Base-by-base conservation (phyloP, 1,140 invertebrate species). In the Acromyrmex charruanus region DNA sequence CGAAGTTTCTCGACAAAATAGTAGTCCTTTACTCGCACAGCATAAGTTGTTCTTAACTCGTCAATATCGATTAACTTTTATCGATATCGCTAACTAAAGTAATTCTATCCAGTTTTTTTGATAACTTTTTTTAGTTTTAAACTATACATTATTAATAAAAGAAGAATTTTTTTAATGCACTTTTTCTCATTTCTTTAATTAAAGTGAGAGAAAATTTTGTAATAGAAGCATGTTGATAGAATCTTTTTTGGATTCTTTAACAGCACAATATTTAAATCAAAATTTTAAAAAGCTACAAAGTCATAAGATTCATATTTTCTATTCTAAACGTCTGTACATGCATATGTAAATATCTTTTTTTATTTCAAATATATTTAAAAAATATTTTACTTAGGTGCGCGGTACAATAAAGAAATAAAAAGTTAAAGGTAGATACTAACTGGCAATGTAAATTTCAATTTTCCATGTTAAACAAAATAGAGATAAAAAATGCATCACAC, bases 1-100 rank as follows among this genome's bases (percentile, higher is more conserved):
- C 25, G 4, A 74, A 61, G 28, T 84, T 75, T 51, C 35, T 25
- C 21, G 63, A 35, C 49, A 74, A 59, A 16, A 51, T 68, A 51
- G 28, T 21, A n/a, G 39, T 4, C 16, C 18, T 39, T 71, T 59
- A 7, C n/a, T 61, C 3, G n/a, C 53, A 12, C 16, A 31, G 5
- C 4, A 28, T 28, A 25, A 69, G 9, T n/a, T 55, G 1, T 14
- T 3, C 3, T 53, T 39, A 71, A 58, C 39, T 75, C 21, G 16
- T 31, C 3, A 18, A 44, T 44, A 10, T 44, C 39, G 39, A 44
- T 44, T 44, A 44, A 51, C 39, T 75, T 74, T 61, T 61, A 28
- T 18, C 18, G 12, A 55, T 21, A 61, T 16, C 9, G 14, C 10
- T 14, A 53, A 53, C 3, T 80, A 7, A 21, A 66, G 4, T 31